These are phyloP conservation scores for Cantharis flavilabris DNA, from an alignment of 2,888 invertebrate genomes.

Conservation along the genomic window DNA sequence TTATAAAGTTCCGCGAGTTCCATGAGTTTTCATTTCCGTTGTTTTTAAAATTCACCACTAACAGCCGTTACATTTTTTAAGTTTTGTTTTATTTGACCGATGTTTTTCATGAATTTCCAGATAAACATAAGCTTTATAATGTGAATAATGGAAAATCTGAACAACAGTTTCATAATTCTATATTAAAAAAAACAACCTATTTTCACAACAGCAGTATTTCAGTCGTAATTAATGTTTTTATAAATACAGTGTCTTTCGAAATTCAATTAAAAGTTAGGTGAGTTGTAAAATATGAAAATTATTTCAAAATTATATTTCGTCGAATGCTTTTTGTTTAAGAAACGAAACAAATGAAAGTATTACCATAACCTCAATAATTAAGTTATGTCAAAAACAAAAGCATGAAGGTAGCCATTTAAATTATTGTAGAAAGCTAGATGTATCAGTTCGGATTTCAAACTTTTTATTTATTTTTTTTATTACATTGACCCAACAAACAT, in stretches of 20 bases:
- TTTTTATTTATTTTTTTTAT: background rate
- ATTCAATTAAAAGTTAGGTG: too few relatives aligned
- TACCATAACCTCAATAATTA: too few relatives aligned
- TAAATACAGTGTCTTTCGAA: too few relatives aligned
- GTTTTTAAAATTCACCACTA: background rate
- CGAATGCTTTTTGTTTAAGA: too few relatives aligned
- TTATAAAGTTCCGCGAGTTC: background rate
- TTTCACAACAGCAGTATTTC: too few relatives aligned
- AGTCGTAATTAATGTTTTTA: too few relatives aligned
- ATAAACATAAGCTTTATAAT: background rate
- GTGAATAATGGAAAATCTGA: background rate
- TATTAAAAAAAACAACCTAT: too few relatives aligned
- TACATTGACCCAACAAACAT: background rate
- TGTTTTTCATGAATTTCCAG: background rate
- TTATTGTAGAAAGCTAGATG: background rate
- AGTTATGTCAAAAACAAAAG: background rate
- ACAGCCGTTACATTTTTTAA: background rate
- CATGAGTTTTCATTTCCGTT: background rate
- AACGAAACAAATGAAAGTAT: too few relatives aligned
- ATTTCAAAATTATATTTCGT: too few relatives aligned
- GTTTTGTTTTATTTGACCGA: background rate
- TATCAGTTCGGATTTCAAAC: background rate
- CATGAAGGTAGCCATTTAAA: background rate
- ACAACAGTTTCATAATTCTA: too few relatives aligned
- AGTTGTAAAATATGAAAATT: too few relatives aligned